Evolutionary conservation across 2,113 vertebrate genomes (phyloP).

Genomic region (Tyrannus savana): DNA sequence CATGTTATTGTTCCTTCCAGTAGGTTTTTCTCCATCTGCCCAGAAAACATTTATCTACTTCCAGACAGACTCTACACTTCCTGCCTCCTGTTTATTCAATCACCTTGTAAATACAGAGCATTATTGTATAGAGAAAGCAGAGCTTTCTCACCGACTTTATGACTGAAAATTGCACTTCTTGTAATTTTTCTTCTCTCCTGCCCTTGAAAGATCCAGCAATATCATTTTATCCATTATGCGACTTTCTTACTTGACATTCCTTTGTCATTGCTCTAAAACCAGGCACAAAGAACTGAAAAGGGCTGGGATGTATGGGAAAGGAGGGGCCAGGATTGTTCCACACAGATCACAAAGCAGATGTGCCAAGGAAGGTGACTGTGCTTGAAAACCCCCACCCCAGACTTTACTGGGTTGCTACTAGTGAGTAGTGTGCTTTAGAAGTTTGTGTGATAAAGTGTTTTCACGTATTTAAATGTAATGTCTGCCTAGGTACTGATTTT

Average conservation of each 20-base stretch:
- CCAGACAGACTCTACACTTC: background rate
- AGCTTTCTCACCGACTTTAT: background rate
- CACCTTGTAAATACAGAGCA: background rate
- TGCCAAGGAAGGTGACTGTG: background rate
- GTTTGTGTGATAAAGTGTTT: background rate
- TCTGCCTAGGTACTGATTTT: background rate
- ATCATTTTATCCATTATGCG: background rate
- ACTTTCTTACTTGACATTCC: background rate
- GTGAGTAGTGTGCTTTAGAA: background rate
- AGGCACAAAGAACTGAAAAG: background rate
- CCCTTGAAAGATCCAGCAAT: background rate
- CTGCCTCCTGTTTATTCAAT: background rate
- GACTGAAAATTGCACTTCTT: background rate
- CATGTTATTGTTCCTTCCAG: background rate
- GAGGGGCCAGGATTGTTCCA: background rate
- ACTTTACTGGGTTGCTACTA: background rate
- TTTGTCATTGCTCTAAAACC: background rate
- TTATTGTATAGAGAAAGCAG: background rate
- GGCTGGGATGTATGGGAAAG: background rate
- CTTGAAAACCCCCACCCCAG: background rate
- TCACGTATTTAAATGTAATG: background rate
- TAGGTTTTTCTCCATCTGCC: background rate
- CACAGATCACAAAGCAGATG: background rate
- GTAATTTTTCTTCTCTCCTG: background rate
- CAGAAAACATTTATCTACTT: background rate